phyloP scores from a whole-genome alignment of 2,797 vertebrate species.

The Emydoidea blandingii region DNA sequence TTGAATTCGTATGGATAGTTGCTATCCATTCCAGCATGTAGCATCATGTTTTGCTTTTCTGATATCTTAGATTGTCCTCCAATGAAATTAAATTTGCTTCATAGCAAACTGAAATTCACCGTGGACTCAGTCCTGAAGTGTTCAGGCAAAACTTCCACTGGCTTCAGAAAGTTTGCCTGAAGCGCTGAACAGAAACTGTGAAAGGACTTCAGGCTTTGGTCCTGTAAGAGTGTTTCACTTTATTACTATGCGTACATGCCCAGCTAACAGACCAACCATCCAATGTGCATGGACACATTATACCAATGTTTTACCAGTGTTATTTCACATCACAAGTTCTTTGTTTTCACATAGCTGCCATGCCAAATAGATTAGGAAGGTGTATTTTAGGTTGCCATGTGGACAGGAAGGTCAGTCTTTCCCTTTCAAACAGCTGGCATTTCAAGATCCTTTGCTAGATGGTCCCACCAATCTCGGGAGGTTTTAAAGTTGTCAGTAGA shows the following conservation, averaged over 20 bases:
- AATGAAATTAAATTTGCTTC: not conserved
- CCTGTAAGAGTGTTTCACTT: not conserved
- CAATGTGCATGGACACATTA: not conserved
- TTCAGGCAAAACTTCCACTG: not conserved
- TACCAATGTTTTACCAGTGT: not conserved
- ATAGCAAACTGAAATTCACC: not conserved
- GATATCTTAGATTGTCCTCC: not conserved
- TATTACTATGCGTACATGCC: not conserved
- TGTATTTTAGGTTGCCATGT: not conserved
- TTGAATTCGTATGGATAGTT: not conserved
- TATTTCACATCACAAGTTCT: not conserved
- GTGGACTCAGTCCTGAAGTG: fast-evolving
- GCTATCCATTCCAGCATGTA: not conserved
- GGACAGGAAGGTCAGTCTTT: not conserved
- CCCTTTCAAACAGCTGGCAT: not conserved
- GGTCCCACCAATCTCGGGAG: not conserved
- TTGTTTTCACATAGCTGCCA: no score
- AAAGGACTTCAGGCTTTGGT: not conserved
- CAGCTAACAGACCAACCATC: not conserved
- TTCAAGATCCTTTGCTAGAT: not conserved
- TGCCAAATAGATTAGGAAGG: not conserved
- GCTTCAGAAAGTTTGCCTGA: not conserved
- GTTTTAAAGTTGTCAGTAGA: not conserved
- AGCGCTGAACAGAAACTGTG: not conserved
- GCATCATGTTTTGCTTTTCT: not conserved